phyloP scores from a whole-genome alignment of 1,140 invertebrate genomes.

The Metopolophium dirhodum region DNA sequence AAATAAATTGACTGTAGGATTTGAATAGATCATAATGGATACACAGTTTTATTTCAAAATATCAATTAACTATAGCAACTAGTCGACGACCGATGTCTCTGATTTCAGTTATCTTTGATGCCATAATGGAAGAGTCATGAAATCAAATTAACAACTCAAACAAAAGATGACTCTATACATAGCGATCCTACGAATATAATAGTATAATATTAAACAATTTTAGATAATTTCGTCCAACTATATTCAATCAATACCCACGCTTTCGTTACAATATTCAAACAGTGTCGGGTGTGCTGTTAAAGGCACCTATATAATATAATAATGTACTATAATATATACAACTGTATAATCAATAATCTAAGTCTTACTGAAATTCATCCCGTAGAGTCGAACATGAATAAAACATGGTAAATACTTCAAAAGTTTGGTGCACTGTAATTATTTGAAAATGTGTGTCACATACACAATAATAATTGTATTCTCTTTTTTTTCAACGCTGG shows the following conservation, averaged over 20 bases:
- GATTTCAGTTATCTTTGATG: neutral
- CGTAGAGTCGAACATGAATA: neutral
- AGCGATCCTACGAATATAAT: neutral
- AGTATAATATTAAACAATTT: neutral
- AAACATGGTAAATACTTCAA: neutral
- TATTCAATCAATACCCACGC: neutral
- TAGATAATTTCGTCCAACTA: neutral
- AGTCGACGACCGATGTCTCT: neutral
- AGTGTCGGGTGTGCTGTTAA: neutral
- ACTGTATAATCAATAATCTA: neutral
- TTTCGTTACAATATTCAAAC: neutral
- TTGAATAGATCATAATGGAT: no score
- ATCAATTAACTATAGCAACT: neutral
- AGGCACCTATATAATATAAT: no score
- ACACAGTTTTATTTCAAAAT: neutral
- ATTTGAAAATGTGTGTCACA: neutral
- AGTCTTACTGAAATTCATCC: neutral
- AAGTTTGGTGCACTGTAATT: neutral
- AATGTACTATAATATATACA: no score
- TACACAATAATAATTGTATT: no score
- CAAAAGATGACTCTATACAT: neutral
- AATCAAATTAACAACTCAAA: neutral
- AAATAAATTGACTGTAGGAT: no score
- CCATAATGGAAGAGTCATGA: neutral
- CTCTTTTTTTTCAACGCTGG: neutral